These are phyloP conservation scores for Dufourea novaeangliae DNA, from an alignment of 1,140 invertebrate species.

Conservation along the genomic window DNA sequence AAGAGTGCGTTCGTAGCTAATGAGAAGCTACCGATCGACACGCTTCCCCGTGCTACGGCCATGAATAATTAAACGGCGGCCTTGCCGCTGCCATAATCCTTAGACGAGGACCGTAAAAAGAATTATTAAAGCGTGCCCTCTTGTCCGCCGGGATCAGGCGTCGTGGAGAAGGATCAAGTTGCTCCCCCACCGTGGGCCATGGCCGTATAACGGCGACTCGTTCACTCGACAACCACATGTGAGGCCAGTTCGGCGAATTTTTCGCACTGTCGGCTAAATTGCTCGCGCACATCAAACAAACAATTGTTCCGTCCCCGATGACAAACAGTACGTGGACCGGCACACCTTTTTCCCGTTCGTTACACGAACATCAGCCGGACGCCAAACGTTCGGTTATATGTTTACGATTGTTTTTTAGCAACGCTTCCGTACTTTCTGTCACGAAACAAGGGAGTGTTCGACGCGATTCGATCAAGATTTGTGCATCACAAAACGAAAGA, in stretches of 20 bases:
- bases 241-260: constrained; percentile 4
- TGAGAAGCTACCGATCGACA: constrained; percentile 64
- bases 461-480: not conserved
- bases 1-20: constrained; percentile 51
- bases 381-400: not conserved
- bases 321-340: constrained; percentile 8
- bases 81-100: constrained; percentile 52
- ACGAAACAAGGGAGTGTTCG: not conserved
- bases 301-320: not conserved
- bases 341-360: constrained; percentile 12
- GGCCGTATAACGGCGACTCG: not conserved
- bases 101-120: constrained; percentile 67
- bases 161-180: constrained; percentile 9
- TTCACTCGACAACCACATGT: constrained; percentile 21
- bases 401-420: constrained; percentile 10
- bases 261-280: constrained; percentile 35
- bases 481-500: not conserved
- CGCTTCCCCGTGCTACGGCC: constrained; percentile 38
- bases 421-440: constrained; percentile 23
- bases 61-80: constrained; percentile 63
- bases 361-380: not conserved
- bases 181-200: not conserved
- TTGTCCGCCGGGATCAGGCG: constrained; percentile 41
- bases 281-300: not conserved
- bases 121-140: constrained; percentile 71